Evolutionary conservation across 2,888 invertebrate species (phyloP).

Genomic region (Sphaerolaimus hirsutus): DNA sequence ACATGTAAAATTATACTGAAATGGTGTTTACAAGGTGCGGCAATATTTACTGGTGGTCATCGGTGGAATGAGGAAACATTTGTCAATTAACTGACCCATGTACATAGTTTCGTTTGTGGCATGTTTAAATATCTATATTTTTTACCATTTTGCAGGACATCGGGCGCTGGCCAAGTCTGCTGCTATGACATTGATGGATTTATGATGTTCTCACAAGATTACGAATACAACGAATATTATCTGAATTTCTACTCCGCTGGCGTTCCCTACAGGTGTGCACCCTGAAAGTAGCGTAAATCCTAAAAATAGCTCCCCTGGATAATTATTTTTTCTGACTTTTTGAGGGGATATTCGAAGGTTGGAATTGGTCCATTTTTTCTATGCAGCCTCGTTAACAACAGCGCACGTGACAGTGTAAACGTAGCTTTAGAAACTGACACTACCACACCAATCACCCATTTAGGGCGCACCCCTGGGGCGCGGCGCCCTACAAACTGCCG

Average conservation of each 20-base stretch:
- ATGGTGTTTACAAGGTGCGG: no score
- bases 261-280: slow-evolving; percentile 52
- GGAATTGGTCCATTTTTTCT: background rate
- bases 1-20: no score
- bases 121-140: background rate
- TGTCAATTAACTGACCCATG: no score
- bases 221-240: slow-evolving; percentile 34
- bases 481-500: slow-evolving; percentile 7
- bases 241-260: slow-evolving; percentile 49
- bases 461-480: slow-evolving; percentile 6
- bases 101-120: background rate
- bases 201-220: slow-evolving; percentile 75
- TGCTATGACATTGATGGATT: slow-evolving; percentile 74
- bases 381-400: no score
- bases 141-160: slow-evolving; percentile 12
- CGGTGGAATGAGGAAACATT: no score
- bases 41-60: no score
- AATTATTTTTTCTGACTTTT: background rate
- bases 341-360: background rate
- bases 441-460: no score
- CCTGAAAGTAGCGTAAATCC: no score
- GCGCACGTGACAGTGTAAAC: no score
- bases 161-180: slow-evolving; percentile 55
- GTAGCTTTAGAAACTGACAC: no score
- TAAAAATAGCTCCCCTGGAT: no score